These are phyloP conservation scores for Bombus huntii DNA, from an alignment of 1,140 invertebrate species.

Conservation along the genomic window DNA sequence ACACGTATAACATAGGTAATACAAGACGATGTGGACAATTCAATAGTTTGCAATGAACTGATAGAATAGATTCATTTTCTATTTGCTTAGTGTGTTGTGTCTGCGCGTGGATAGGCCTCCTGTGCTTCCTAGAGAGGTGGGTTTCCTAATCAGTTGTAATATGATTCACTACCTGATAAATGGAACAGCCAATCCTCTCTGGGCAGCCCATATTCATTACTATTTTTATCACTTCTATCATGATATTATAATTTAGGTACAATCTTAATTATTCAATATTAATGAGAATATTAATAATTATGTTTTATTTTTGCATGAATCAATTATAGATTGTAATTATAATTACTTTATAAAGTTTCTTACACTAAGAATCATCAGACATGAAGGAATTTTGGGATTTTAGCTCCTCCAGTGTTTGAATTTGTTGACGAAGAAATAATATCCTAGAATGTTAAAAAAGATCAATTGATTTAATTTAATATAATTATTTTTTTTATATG, in stretches of 20 bases:
- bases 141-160: slow-evolving; percentile 74
- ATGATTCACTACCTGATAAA: slow-evolving; percentile 75
- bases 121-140: slow-evolving; percentile 78
- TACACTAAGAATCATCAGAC: slow-evolving; percentile 88
- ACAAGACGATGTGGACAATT: slow-evolving; percentile 81
- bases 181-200: slow-evolving; percentile 75
- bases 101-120: slow-evolving; percentile 77
- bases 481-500: not conserved
- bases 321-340: slow-evolving; percentile 82
- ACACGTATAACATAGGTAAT: slow-evolving; percentile 82
- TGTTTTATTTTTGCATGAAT: slow-evolving; percentile 82
- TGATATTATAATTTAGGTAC: slow-evolving; percentile 83
- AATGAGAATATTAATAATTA: slow-evolving; percentile 83
- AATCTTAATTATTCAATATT: slow-evolving; percentile 83
- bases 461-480: slow-evolving; percentile 12
- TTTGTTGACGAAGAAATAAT: slow-evolving; percentile 95
- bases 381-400: slow-evolving; percentile 96
- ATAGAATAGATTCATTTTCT: slow-evolving; percentile 71
- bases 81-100: slow-evolving; percentile 72
- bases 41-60: slow-evolving; percentile 73
- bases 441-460: slow-evolving; percentile 85
- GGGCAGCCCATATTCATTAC: slow-evolving; percentile 77
- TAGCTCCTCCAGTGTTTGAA: slow-evolving; percentile 93
- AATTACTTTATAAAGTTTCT: slow-evolving; percentile 83
- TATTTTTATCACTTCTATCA: slow-evolving; percentile 81